phyloP scores from a whole-genome alignment of 92 coral and sea anemone species.

The Ricordea florida region DNA sequence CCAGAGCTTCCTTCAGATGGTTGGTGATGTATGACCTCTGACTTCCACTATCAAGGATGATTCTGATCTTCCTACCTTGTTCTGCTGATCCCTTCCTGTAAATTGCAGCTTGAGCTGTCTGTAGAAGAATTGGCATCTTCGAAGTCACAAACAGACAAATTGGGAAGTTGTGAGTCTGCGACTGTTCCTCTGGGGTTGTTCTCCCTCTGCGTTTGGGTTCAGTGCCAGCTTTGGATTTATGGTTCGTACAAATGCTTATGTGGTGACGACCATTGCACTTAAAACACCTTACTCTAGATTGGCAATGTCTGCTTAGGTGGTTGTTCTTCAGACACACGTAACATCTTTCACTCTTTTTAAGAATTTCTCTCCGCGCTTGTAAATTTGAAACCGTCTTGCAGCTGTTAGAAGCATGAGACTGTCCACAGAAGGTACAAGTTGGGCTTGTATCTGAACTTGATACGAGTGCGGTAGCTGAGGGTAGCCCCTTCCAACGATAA shows the following conservation, averaged over 20 bases:
- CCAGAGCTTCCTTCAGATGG: neutral
- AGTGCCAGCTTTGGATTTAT: neutral
- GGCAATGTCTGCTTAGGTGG: constrained; percentile 35
- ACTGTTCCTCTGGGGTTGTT: neutral
- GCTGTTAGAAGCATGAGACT: constrained; percentile 7
- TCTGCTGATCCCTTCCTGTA: neutral
- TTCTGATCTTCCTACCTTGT: constrained; percentile 4
- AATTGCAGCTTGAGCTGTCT: constrained; percentile 26
- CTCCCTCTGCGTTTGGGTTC: neutral
- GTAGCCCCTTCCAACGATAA: neutral
- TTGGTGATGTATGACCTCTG: constrained; percentile 52
- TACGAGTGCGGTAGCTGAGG: neutral
- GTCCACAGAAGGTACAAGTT: constrained; percentile 37
- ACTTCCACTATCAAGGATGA: constrained; percentile 58
- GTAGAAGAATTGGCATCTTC: constrained; percentile 28
- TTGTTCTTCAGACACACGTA: constrained; percentile 33
- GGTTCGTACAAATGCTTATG: constrained; percentile 27
- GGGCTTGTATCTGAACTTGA: neutral
- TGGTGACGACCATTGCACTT: constrained; percentile 49
- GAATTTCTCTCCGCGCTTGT: constrained; percentile 13
- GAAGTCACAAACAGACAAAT: neutral
- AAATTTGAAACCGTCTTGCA: constrained; percentile 36
- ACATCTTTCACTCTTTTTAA: constrained; percentile 39
- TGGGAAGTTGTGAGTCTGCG: neutral
- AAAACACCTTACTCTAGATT: constrained; percentile 12